Percentiles rank a stretch among this genome's conserved stretches.
Conservation (phyloP, 2,888 invertebrate species). For the Scaeva pyrastri region DNA sequence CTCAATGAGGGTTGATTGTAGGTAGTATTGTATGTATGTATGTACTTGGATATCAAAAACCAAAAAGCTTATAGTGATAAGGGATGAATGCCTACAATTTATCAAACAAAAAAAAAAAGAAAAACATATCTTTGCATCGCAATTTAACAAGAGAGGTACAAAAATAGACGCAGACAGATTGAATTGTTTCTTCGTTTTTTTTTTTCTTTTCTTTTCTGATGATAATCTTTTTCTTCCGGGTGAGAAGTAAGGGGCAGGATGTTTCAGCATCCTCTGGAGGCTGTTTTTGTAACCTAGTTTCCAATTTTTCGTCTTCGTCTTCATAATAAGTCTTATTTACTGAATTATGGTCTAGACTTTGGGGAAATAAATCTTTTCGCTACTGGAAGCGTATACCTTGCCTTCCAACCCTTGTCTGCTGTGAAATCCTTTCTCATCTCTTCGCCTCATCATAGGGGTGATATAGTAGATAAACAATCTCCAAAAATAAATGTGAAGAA, state of each 20-base stretch:
- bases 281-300: slow-evolving; percentile 46
- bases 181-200: slow-evolving; percentile 45
- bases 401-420: neutral
- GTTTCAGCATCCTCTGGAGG: slow-evolving; percentile 4
- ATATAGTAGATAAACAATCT: neutral
- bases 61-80: neutral
- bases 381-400: no score
- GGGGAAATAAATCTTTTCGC: slow-evolving; percentile 10
- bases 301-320: neutral
- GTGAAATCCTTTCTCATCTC: neutral
- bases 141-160: slow-evolving; percentile 45
- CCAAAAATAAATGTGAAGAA: neutral
- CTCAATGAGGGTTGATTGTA: neutral
- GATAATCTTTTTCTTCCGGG: neutral
- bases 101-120: slow-evolving; percentile 16
- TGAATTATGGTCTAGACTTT: slow-evolving; percentile 41
- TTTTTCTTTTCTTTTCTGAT: no score
- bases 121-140: slow-evolving; percentile 9
- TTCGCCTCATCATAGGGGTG: neutral
- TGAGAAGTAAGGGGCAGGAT: neutral
- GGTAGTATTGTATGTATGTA: neutral
- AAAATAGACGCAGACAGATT: slow-evolving; percentile 49
- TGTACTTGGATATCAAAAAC: slow-evolving; percentile 13
- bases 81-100: slow-evolving; percentile 17
- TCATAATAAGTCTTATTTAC: slow-evolving; percentile 24